phyloP scores from a whole-genome alignment of 2,113 vertebrate genomes.

The Coracopsis vasa region DNA sequence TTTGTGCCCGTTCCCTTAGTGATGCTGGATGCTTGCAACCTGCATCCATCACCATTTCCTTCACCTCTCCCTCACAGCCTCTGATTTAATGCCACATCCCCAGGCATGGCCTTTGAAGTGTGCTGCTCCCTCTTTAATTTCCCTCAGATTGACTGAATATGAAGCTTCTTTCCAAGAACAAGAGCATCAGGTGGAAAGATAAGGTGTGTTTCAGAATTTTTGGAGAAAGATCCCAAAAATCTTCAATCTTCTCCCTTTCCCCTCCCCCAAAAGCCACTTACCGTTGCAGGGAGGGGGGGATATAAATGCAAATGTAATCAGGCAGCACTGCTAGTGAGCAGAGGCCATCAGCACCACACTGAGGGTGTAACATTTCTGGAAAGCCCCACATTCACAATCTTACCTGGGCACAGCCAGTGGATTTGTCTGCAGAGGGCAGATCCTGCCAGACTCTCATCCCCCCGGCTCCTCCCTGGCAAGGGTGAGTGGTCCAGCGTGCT shows the following conservation, averaged over 20 bases:
- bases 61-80: background rate
- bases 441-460: background rate
- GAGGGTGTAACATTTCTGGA: background rate
- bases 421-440: background rate
- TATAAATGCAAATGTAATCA: background rate
- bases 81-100: background rate
- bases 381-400: background rate
- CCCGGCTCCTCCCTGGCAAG: background rate
- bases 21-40: background rate
- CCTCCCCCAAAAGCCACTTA: background rate
- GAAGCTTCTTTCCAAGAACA: background rate
- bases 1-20: background rate
- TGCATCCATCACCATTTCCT: background rate
- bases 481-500: background rate
- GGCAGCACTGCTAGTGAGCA: background rate
- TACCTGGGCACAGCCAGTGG: background rate
- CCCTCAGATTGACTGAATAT: background rate
- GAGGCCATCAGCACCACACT: background rate
- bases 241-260: background rate
- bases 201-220: background rate
- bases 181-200: background rate
- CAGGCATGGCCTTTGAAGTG: background rate
- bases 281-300: fast-evolving
- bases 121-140: background rate
- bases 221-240: background rate